These are phyloP conservation scores for Phengaris alcon DNA, from an alignment of 2,888 invertebrate species.

Conservation along the genomic window DNA sequence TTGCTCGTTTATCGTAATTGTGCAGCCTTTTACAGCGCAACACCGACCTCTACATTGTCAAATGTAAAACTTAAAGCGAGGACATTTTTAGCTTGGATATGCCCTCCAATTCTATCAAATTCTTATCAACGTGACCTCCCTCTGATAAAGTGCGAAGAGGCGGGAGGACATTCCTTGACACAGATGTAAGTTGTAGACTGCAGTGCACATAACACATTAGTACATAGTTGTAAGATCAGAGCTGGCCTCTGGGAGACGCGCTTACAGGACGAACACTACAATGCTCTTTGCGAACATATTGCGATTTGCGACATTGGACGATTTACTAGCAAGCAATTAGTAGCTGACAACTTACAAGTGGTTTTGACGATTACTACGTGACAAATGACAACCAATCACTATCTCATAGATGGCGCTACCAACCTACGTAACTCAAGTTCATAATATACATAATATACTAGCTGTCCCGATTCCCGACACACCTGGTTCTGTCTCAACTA, in stretches of 20 bases:
- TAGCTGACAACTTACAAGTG: background rate
- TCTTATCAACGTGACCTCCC: slow-evolving; percentile 2
- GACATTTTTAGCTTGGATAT: no score
- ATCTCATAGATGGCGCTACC: no score
- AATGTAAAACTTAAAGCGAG: no score
- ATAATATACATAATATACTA: no score
- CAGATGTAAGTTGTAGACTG: background rate
- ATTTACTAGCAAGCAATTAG: background rate
- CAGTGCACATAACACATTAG: background rate
- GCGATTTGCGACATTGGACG: background rate
- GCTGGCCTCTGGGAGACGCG: background rate
- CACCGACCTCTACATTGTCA: no score
- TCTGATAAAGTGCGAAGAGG: background rate
- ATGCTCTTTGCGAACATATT: background rate
- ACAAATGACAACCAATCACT: no score
- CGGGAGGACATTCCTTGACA: slow-evolving; percentile 7
- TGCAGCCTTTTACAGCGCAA: no score
- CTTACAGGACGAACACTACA: background rate
- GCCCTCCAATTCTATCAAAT: background rate
- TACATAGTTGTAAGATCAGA: background rate
- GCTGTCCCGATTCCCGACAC: no score
- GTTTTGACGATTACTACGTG: no score
- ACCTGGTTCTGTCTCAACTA: no score
- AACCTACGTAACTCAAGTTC: no score
- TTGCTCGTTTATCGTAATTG: no score